These are phyloP conservation scores for Sebastes diploproa DNA, from an alignment of 2,797 vertebrate genomes.

Conservation along the genomic window DNA sequence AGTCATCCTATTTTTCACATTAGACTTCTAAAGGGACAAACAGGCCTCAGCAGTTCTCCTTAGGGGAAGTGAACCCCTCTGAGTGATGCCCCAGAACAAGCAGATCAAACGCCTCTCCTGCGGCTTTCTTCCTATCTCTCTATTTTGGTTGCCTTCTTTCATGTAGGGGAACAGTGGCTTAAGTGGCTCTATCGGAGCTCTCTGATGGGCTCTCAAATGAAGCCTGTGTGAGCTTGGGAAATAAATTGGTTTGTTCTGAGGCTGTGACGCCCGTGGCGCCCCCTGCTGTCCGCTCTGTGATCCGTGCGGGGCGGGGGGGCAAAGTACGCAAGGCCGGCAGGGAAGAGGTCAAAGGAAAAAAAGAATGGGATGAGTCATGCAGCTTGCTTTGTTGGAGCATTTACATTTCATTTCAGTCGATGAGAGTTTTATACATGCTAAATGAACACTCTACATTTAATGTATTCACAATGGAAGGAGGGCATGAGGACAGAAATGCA, in stretches of 20 bases:
- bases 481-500: not conserved
- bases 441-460: slow-evolving; percentile 46
- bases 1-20: slow-evolving; percentile 61
- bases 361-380: slow-evolving; percentile 49
- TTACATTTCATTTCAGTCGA: slow-evolving; percentile 63
- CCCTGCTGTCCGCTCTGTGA: slow-evolving; percentile 49
- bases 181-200: slow-evolving; percentile 73
- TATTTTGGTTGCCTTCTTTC: slow-evolving; percentile 76
- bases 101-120: slow-evolving; percentile 71
- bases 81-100: slow-evolving; percentile 69
- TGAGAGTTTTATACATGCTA: slow-evolving; percentile 56
- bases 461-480: slow-evolving; percentile 24
- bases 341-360: slow-evolving; percentile 34
- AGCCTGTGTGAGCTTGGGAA: slow-evolving; percentile 55
- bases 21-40: slow-evolving; percentile 69
- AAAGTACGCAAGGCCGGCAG: slow-evolving; percentile 14
- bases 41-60: slow-evolving; percentile 40
- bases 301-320: not conserved
- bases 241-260: slow-evolving; percentile 68
- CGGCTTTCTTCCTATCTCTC: slow-evolving; percentile 52
- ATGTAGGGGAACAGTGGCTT: slow-evolving; percentile 73
- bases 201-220: slow-evolving; percentile 72
- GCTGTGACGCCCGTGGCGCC: slow-evolving; percentile 37
- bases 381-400: slow-evolving; percentile 45
- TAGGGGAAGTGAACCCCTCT: slow-evolving; percentile 43